Evolutionary conservation across 2,888 invertebrate species (phyloP).

Genomic region (Epicampocera succincta): DNA sequence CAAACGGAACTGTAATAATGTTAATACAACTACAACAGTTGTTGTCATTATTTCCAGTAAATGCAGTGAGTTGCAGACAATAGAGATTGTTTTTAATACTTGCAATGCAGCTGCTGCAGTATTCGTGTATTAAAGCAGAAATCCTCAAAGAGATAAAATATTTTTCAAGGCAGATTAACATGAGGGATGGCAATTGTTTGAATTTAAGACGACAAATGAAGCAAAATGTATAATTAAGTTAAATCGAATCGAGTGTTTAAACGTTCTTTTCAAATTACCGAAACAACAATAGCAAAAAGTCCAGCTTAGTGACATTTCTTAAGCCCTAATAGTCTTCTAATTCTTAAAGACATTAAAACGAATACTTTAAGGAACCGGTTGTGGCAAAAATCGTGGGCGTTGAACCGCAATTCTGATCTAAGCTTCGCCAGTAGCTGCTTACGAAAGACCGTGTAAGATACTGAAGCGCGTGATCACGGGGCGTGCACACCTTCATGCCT

Average conservation of each 20-base stretch:
- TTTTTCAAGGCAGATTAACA: constrained; percentile 10
- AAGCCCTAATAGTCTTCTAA: no score
- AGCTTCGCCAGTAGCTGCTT: no score
- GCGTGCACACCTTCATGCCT: no score
- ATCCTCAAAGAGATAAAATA: constrained; percentile 37
- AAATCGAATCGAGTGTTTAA: background rate
- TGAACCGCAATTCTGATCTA: no score
- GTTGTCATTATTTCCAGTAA: constrained; percentile 56
- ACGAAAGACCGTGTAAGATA: no score
- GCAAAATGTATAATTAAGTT: background rate
- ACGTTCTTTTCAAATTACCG: no score
- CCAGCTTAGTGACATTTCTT: no score
- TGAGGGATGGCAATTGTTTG: background rate
- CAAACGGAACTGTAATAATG: constrained; percentile 55
- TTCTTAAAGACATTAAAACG: no score
- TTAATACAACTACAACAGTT: constrained; percentile 55
- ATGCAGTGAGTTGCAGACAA: constrained; percentile 48
- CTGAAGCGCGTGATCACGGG: no score
- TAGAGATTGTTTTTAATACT: constrained; percentile 38
- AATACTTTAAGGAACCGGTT: no score
- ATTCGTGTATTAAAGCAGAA: constrained; percentile 28
- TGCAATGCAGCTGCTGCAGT: constrained; percentile 15
- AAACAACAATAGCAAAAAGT: no score
- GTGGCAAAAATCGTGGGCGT: no score
- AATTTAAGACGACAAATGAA: constrained; percentile 6